These are phyloP conservation scores for Sandelia bainsii DNA, from an alignment of 2,797 vertebrate genomes.

Conservation along the genomic window DNA sequence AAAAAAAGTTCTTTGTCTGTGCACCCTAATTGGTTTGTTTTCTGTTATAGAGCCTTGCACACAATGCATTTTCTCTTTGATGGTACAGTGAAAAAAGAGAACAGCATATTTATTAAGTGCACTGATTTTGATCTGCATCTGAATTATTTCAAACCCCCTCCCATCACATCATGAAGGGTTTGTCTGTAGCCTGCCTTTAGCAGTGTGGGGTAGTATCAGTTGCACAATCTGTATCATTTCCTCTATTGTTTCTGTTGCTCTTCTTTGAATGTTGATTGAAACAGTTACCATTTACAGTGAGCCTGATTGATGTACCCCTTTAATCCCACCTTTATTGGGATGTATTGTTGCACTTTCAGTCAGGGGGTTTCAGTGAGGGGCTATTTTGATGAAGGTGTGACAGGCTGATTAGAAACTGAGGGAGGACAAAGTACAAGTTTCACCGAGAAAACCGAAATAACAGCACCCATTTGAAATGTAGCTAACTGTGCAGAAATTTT, in stretches of 20 bases:
- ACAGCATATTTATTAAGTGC: neutral
- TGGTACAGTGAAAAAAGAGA: too few relatives aligned
- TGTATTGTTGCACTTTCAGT: constrained; percentile 9
- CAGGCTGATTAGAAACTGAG: constrained; percentile 1
- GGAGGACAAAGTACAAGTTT: neutral
- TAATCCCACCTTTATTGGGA: neutral
- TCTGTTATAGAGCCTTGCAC: neutral
- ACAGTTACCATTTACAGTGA: neutral
- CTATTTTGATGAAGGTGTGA: too few relatives aligned
- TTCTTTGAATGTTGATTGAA: constrained; percentile 11
- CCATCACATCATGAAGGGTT: neutral
- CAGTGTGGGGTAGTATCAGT: constrained; percentile 18
- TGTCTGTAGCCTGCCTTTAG: neutral
- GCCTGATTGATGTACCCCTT: neutral
- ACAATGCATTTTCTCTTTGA: neutral
- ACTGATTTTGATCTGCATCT: neutral
- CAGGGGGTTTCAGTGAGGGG: neutral
- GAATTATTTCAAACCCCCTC: neutral
- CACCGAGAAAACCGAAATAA: neutral
- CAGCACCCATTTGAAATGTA: constrained; percentile 17
- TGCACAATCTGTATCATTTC: constrained; percentile 11
- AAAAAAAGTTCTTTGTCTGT: too few relatives aligned
- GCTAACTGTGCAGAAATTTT: constrained; percentile 31
- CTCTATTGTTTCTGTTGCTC: constrained; percentile 7
- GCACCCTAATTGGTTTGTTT: neutral